A percentile compares a stretch with the other conserved stretches of the same genome.
phyloP scores from a whole-genome alignment of 2,113 vertebrate genomes.

The Mastomys natalensis region DNA sequence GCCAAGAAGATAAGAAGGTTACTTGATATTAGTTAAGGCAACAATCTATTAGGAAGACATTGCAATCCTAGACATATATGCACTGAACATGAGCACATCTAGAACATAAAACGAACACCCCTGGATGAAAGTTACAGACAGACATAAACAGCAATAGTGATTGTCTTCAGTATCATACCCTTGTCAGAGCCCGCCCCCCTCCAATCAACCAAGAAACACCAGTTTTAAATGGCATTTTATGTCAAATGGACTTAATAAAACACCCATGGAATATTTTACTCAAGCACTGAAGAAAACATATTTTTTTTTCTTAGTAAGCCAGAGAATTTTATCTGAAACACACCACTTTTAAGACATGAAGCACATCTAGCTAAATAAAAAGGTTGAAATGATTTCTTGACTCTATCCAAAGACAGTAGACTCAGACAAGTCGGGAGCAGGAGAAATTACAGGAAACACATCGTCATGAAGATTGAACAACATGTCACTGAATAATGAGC shows the following conservation, averaged over 20 bases:
- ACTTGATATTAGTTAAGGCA: neutral
- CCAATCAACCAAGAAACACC: neutral
- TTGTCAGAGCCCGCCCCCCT: neutral
- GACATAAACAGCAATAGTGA: neutral
- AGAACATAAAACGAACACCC: neutral
- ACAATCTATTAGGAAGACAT: neutral
- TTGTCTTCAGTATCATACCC: neutral
- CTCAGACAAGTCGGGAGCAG: neutral
- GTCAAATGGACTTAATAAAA: neutral
- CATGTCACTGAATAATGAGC: neutral
- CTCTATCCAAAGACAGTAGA: too few species aligned
- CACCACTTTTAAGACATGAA: neutral
- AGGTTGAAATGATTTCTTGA: neutral
- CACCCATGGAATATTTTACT: neutral
- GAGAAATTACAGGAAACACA: neutral
- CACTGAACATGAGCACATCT: neutral
- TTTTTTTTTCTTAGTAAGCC: neutral
- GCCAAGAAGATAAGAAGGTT: neutral
- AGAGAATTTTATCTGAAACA: neutral
- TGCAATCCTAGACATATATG: neutral
- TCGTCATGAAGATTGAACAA: neutral
- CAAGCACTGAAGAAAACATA: neutral
- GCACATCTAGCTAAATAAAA: neutral
- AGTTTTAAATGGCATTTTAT: neutral
- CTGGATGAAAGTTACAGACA: neutral